Base-by-base conservation (phyloP, 2,888 invertebrate genomes). In the Kryphioiulus occultus region DNA sequence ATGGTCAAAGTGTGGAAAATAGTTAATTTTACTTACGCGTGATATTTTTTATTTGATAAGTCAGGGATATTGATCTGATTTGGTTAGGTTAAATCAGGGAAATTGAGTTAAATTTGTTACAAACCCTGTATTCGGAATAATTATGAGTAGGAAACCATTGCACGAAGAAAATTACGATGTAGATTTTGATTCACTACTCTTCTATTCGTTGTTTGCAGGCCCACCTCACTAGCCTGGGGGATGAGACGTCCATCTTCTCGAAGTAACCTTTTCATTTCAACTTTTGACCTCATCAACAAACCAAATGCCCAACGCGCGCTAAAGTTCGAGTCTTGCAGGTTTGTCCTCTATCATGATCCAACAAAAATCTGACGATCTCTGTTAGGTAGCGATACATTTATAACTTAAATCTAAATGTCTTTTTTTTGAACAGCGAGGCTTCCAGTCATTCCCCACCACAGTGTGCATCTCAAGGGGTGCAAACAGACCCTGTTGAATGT, bases 181-280 rank as follows among this genome's bases (percentile, higher is more conserved):
- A 35, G 7, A 35, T 35, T 35, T 35, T 35, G 35, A 35, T 35
- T 35, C 3, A 35, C 35, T 35, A n/a, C 35, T 26, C 30, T 89
- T 19, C 19, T n/a, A 10, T n/a, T 83, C 22, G 3, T 3, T 22
- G 3, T 30, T 90, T 91, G 87, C 89, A 93, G 93, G 88, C 97
- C 97, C 0, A 96, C 95, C 85, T 97, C 98, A 26, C 93, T 99
- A 87, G 96, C 99, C 0, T 99, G 99, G 99, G 98, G 98, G 92
- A 96, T 99, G 78, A 94, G 98, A 89, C 99, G 98, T 92, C 96
- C 96, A 78, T 96, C 95, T 89, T 95, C 95, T 90, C 94, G 95
- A 22, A 90, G 90, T 88, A 87, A 85, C 35, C 47, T 83, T n/a
- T 83, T 82, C 59, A 15, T 39, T 35, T 44, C 68, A 82, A 39